Base-by-base conservation (phyloP, 2,888 invertebrate species). In the Lasioglossum leucozonium region DNA sequence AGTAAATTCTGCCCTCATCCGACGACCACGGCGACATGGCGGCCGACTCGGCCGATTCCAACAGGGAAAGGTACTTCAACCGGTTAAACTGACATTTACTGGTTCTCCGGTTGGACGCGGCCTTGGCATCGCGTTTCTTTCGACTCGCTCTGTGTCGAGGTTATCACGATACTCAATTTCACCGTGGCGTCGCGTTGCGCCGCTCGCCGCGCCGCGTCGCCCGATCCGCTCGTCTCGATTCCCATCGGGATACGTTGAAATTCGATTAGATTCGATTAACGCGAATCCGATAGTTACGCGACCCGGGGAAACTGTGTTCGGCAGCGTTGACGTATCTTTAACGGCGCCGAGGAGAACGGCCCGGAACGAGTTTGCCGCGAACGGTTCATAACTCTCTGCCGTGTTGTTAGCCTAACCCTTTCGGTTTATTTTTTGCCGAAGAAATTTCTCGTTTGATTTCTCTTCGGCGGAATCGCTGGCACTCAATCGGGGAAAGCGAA, bases 51-150 rank as follows among this genome's bases (percentile, higher is more conserved):
- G 79, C 79, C 72, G 79, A 85, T 85, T 85, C 82, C 65, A 80
- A 81, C 87, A 81, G 80, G 78, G 83, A 87, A 87, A 83, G 78
- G 83, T 86, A 81, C 81, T 83, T 86, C 78, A 81, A 86, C 86
- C 86, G 80, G 87, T 86, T 87, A 86, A 87, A 86, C 77, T 86
- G 87, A 87, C 87, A 87, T 87, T 87, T 86, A 81, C 83, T 77
- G 72, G 67, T 67, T 77, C 74, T 42, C 34, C 65, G 67, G 37
- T 82, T 78, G 82, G 62, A 76, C 73, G 72, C 77, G 86, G 83
- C 87, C 87, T 87, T 87, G 87, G 87, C 86, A 87, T 87, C 87
- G 78, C 76, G 79, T 87, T 86, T 87, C 87, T 75, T 86, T 86
- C 78, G 71, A 78, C 75, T 86, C 80, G 76, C 83, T 87, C 86